phyloP scores from a whole-genome alignment of 2,797 vertebrate genomes.

The Peromyscus aztecus region DNA sequence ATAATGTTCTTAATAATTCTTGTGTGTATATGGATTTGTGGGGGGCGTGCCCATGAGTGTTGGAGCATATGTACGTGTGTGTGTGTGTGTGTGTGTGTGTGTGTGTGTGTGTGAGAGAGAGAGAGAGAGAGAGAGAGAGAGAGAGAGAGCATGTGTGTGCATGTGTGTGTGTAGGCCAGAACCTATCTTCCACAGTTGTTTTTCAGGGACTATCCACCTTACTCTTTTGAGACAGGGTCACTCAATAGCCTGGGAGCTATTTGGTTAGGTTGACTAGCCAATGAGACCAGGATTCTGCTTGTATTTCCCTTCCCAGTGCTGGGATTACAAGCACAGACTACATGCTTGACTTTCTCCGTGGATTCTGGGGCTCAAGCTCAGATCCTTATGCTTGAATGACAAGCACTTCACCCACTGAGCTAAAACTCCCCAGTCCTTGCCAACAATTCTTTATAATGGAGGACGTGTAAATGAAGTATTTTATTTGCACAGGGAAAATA shows the following conservation, averaged over 20 bases:
- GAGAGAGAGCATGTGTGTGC: too few species aligned
- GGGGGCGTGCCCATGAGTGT: background rate
- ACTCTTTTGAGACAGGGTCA: background rate
- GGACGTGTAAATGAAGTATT: background rate
- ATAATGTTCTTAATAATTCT: conserved; percentile 1
- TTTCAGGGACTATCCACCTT: background rate
- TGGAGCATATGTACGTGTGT: fast-evolving
- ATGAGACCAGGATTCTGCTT: background rate
- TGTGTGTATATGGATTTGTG: background rate
- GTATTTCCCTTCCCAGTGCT: background rate
- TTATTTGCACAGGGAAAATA: background rate
- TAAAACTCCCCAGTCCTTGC: background rate
- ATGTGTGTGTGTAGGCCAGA: background rate
- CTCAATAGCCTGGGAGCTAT: background rate
- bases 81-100: background rate
- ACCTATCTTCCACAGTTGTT: background rate
- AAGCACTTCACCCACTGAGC: background rate
- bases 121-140: too few species aligned
- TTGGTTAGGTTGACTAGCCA: background rate
- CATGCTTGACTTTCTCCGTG: background rate
- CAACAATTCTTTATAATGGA: conserved; percentile 4
- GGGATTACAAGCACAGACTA: background rate
- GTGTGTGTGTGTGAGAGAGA: background rate
- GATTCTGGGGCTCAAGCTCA: background rate
- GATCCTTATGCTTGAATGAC: background rate